phyloP scores from a whole-genome alignment of 2,113 vertebrate genomes.

The Macheiramphus alcinus region DNA sequence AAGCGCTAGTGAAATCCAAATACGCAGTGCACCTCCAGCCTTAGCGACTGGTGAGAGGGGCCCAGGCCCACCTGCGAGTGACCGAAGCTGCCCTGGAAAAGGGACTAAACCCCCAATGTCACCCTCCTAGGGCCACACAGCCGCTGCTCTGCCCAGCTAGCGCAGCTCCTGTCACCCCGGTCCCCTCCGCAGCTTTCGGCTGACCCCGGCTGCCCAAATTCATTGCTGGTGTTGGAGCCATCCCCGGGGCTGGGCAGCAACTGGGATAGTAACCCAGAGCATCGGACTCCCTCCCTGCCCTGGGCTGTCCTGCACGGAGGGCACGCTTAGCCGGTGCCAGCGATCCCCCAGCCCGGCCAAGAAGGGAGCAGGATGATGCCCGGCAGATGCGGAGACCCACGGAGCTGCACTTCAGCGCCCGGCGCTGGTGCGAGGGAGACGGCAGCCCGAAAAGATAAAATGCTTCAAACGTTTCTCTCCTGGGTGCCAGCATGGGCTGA shows the following conservation, averaged over 20 bases:
- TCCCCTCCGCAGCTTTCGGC: fast-evolving
- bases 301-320: too few species aligned
- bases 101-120: not conserved
- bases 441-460: not conserved
- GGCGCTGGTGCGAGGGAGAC: fast-evolving
- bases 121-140: not conserved
- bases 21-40: fast-evolving
- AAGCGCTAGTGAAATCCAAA: not conserved
- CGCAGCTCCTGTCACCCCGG: fast-evolving
- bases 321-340: fast-evolving
- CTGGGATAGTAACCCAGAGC: not conserved
- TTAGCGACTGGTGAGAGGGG: not conserved
- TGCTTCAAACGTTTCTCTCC: not conserved
- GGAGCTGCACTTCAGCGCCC: not conserved
- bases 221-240: not conserved
- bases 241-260: not conserved
- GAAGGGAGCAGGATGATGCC: not conserved
- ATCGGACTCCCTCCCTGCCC: fast-evolving
- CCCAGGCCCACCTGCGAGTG: not conserved
- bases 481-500: fast-evolving
- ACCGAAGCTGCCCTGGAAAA: not conserved
- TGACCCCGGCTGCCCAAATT: not conserved
- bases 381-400: fast-evolving
- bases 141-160: not conserved
- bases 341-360: fast-evolving